Percentiles rank a stretch among this genome's conserved stretches.
phyloP scores from a whole-genome alignment of 2,113 vertebrate genomes.

The Ammodytes dubius region DNA sequence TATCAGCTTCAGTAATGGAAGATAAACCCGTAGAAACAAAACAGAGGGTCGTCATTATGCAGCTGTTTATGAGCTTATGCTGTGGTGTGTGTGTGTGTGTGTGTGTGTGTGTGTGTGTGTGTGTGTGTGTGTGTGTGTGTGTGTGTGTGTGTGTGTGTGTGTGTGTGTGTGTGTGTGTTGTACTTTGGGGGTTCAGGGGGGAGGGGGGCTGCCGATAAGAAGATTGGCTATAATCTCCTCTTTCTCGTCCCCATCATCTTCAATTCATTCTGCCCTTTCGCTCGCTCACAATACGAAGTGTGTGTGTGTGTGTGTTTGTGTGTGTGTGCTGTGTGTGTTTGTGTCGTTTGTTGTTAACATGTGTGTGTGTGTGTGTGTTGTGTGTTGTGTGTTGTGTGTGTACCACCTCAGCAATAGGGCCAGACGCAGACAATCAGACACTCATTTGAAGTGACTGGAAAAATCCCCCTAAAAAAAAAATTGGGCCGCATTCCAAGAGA shows the following conservation, averaged over 20 bases:
- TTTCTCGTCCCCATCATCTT: constrained; percentile 28
- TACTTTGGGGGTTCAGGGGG: constrained; percentile 19
- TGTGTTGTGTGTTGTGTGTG: constrained; percentile 1
- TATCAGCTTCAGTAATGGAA: not conserved
- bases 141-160: constrained; percentile 6
- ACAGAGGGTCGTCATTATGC: constrained; percentile 29
- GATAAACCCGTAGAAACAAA: not conserved
- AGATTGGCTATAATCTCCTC: constrained; percentile 59
- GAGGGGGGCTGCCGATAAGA: constrained; percentile 45
- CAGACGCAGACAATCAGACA: constrained; percentile 6
- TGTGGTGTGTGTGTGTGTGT: not conserved
- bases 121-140: constrained; percentile 1
- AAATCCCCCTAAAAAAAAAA: not conserved
- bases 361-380: constrained; percentile 3
- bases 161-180: constrained; percentile 6
- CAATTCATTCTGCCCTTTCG: constrained; percentile 45
- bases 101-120: not conserved
- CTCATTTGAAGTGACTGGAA: constrained; percentile 18
- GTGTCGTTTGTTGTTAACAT: too few relatives aligned
- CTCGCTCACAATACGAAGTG: constrained; percentile 26
- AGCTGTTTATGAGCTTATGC: constrained; percentile 53
- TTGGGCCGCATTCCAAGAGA: not conserved
- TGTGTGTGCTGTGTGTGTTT: not conserved
- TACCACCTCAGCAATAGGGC: not conserved
- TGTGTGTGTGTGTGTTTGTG: not conserved